Percentiles rank a stretch among this genome's conserved stretches.
Evolutionary conservation across 2,888 invertebrate species (phyloP).

Genomic region (Platycnemis pennipes): DNA sequence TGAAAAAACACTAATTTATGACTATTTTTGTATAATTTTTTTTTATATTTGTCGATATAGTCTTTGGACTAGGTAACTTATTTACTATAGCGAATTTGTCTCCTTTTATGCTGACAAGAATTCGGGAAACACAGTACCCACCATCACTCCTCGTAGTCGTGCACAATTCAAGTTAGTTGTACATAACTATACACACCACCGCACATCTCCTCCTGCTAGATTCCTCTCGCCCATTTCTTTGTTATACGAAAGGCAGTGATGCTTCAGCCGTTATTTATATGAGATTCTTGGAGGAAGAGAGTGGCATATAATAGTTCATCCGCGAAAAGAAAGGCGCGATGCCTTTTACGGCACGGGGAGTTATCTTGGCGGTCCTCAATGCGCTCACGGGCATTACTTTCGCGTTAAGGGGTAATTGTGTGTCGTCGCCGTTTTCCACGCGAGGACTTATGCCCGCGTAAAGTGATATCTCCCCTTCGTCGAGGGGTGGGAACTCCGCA

Average conservation of each 20-base stretch:
- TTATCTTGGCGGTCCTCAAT: background rate
- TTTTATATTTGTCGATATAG: too few relatives aligned
- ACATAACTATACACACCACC: too few relatives aligned
- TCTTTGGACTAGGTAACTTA: too few relatives aligned
- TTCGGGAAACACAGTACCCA: too few relatives aligned
- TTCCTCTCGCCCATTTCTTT: background rate
- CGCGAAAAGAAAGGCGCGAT: background rate
- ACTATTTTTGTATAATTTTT: too few relatives aligned
- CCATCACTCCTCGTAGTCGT: too few relatives aligned
- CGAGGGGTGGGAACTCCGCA: background rate
- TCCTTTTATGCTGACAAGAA: too few relatives aligned
- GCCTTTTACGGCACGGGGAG: background rate
- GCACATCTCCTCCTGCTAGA: too few relatives aligned
- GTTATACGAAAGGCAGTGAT: background rate
- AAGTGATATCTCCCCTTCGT: background rate
- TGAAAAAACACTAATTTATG: too few relatives aligned
- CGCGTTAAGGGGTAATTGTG: slow-evolving; percentile 28
- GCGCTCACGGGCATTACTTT: background rate
- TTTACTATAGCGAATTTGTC: too few relatives aligned
- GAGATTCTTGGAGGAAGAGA: background rate
- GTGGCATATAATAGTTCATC: background rate
- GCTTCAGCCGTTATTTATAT: background rate
- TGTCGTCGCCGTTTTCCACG: background rate
- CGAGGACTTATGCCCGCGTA: background rate
- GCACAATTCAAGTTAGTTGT: too few relatives aligned